These are phyloP conservation scores for Boulengeromyrus knoepffleri DNA, from an alignment of 2,113 vertebrate species.

Conservation along the genomic window DNA sequence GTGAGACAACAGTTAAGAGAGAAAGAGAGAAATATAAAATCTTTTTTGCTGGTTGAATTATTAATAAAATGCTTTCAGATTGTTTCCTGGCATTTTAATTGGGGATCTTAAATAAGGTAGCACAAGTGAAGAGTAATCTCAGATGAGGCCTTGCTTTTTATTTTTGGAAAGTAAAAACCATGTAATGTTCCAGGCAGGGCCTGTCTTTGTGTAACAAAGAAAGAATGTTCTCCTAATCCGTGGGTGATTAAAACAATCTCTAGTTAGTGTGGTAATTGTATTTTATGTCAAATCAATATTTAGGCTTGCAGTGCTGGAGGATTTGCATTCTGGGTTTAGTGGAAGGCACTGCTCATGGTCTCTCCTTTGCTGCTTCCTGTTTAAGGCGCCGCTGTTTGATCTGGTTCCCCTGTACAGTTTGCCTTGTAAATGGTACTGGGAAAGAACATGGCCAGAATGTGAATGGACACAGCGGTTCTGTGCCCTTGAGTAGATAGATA, in stretches of 20 bases:
- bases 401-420: conserved; percentile 20
- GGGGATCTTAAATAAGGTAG: neutral
- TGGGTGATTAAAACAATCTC: conserved; percentile 50
- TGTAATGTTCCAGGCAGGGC: neutral
- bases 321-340: conserved; percentile 27
- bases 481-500: neutral
- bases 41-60: neutral
- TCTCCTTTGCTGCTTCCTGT: conserved; percentile 23
- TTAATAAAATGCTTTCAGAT: neutral
- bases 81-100: neutral
- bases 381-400: conserved; percentile 31
- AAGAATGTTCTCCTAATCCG: conserved; percentile 38
- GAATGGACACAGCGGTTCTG: neutral
- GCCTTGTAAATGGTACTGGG: conserved; percentile 21
- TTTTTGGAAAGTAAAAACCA: neutral
- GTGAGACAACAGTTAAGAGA: neutral
- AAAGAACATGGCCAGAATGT: neutral
- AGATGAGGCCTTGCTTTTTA: neutral
- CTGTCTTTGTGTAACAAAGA: conserved; percentile 19
- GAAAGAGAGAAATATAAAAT: neutral
- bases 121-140: neutral
- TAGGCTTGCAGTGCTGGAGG: conserved; percentile 27
- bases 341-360: conserved; percentile 1
- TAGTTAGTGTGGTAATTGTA: conserved; percentile 41
- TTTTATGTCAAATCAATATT: conserved; percentile 45